Evolutionary conservation across 2,113 vertebrate genomes (phyloP), one percentile per base, ranked within the genome.

Genomic region (Ondatra zibethicus): DNA sequence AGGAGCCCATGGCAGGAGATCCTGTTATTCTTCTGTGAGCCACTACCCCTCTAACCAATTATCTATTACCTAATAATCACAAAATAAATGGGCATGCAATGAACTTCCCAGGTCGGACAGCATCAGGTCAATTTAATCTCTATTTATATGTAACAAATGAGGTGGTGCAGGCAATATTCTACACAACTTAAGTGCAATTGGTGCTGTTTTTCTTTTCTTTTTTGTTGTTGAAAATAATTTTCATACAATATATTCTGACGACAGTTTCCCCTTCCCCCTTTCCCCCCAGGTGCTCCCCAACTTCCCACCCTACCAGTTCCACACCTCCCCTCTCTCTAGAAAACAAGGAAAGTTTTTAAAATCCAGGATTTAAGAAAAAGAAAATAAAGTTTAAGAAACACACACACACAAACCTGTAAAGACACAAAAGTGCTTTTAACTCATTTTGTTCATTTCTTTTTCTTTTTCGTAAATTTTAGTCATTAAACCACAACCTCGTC

Each of bases 81-180:
- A 91, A n/a, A 82, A 66, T 80, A 81, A 50, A 23, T 96, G n/a
- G 65, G 85, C 31, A 13, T n/a, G 55, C 4, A 19, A 68, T 66
- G 47, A 78, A 72, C 50, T 63, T 92, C 19, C 16, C 63, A 58
- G 10, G 25, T 27, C 92, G 61, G 94, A 7, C 31, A 16, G 19
- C 68, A 93, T 65, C 21, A 66, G 39, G 50, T 55, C 76, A 47
- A 72, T 73, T 89, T 47, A 77, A 58, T 39, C 14, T 87, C 47
- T 72, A 36, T 66, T 97, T 96, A 91, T 93, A 92, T 96, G 92
- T 96, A 95, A 85, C 36, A 97, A 93, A 88, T 58, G 36, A 92
- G 81, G 65, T 42, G 77, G 14, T 63, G 42, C 66, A 58, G 90
- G 31, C 39, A 52, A 82, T 11, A 52, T 11, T 95, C 80, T 66